Conservation (phyloP, 2,888 invertebrate species). For the Mechanitis mazaeus region DNA sequence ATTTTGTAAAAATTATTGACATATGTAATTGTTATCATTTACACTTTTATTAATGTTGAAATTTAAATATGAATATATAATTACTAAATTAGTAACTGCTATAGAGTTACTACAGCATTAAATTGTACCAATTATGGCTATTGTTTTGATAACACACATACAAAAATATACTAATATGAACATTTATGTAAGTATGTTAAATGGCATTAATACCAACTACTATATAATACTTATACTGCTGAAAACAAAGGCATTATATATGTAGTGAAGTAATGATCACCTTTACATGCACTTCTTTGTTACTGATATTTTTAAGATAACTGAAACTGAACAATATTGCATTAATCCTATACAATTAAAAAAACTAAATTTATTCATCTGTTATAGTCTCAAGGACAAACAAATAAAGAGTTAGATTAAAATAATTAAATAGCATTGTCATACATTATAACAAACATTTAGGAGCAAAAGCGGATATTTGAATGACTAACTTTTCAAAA, state of each 20-base stretch:
- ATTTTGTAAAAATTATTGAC: not conserved
- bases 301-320: no score
- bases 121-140: slow-evolving; percentile 33
- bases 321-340: no score
- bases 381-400: slow-evolving; percentile 7
- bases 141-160: not conserved
- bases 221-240: not conserved
- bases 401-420: slow-evolving; percentile 7
- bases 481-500: not conserved
- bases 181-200: no score
- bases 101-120: slow-evolving; percentile 29
- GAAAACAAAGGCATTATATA: no score
- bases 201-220: not conserved
- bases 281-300: no score
- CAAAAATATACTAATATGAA: no score
- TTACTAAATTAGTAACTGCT: slow-evolving; percentile 46
- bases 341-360: no score
- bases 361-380: no score
- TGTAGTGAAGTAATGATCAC: no score
- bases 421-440: slow-evolving; percentile 3
- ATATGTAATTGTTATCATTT: not conserved
- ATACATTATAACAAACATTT: slow-evolving; percentile 10
- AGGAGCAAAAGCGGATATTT: not conserved
- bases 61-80: slow-evolving; percentile 21
- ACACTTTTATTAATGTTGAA: not conserved